Evolutionary conservation across 2,888 invertebrate genomes (phyloP).

Genomic region (Cantharis rufa): DNA sequence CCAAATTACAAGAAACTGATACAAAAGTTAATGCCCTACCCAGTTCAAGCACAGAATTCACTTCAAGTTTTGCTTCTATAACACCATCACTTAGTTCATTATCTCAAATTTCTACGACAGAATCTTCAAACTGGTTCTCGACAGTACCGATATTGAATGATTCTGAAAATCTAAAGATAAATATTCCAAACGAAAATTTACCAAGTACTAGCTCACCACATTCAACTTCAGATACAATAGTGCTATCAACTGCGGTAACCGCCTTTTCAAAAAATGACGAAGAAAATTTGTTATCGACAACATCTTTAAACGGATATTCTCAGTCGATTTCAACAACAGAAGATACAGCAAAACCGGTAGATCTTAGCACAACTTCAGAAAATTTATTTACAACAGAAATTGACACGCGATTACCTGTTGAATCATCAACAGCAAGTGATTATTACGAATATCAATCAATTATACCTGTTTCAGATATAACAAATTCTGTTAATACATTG

Average conservation of each 20-base stretch:
- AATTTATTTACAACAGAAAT: background rate
- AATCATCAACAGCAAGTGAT: background rate
- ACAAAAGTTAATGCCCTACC: background rate
- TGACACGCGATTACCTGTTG: background rate
- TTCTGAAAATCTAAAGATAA: background rate
- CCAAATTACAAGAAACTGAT: background rate
- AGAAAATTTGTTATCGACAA: background rate
- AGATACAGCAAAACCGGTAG: background rate
- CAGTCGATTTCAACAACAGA: background rate
- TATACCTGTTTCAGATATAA: background rate
- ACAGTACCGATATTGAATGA: background rate
- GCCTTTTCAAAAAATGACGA: background rate
- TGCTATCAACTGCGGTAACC: background rate
- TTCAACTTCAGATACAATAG: no score
- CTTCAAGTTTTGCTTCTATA: background rate
- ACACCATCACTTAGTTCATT: background rate
- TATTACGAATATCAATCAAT: background rate
- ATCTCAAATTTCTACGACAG: background rate
- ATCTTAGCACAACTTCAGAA: background rate
- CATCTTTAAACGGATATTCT: background rate
- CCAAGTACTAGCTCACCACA: background rate
- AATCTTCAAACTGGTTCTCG: background rate
- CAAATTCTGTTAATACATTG: background rate
- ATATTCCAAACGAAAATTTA: background rate
- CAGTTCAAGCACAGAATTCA: background rate